Base-by-base conservation (phyloP, 2,113 vertebrate genomes). In the Oncorhynchus keta region DNA sequence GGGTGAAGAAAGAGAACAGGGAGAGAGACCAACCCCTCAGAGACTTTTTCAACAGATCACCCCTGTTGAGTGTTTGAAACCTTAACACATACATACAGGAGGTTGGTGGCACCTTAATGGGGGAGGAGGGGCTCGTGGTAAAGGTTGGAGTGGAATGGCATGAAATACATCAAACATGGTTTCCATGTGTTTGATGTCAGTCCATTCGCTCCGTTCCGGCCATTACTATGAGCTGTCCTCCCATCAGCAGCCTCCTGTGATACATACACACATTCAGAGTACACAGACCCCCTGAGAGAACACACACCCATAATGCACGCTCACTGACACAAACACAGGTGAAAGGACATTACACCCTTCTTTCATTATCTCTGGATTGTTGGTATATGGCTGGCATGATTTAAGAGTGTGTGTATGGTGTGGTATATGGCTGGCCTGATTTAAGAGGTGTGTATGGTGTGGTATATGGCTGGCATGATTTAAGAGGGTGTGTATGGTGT, bases 311-410 rank as follows among this genome's bases (percentile, higher is more conserved):
- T n/a, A 12, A 22, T 22, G 55, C 18, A 57, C 7, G 18, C n/a
- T 0, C n/a, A n/a, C 59, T 6, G 1, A 22, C 18, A 14, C 16
- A 57, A 57, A 45, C 14, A 57, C 59, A n/a, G 24, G 51, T 8
- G 59, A 62, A 74, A 83, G 59, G 62, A 74, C 83, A 76, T 80
- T 78, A 8, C 71, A 76, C 18, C 20, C 72, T 76, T 75, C 76
- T 3, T 87, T 88, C 90, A 89, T 89, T 90, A 84, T 80, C 30
- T 77, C 81, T 86, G 51, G 79, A 81, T 79, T 84, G 67, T 65
- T 81, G 70, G 13, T 5, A 55, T 55, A 18, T 64, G 78, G 75
- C 32, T 75, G 35, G 35, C 35, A 35, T 35, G 35, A 35, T 35
- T 35, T 35, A 35, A 35, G 35, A 35, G 35, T 79, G 82, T 11